Percentiles rank a stretch among this genome's conserved stretches.
Evolutionary conservation across 2,888 invertebrate species (phyloP).

Genomic region (Cerastis leucographa): DNA sequence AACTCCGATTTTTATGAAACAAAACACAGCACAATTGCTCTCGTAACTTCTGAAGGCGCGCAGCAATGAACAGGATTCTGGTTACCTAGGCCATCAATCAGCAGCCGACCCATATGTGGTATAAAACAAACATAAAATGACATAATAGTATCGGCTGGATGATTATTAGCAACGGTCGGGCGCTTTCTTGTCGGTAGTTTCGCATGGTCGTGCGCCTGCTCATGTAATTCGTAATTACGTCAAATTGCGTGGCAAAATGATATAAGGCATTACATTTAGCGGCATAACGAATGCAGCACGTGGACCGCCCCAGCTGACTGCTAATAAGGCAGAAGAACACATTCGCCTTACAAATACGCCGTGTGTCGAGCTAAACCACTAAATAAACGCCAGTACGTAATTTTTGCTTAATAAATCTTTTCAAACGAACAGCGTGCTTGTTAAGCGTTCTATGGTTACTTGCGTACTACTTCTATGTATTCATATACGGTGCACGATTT

Average conservation of each 20-base stretch:
- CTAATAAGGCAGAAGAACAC: slow-evolving; percentile 72
- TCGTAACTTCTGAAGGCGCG: slow-evolving; percentile 42
- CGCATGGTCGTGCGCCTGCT: slow-evolving; percentile 74
- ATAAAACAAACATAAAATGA: slow-evolving; percentile 64
- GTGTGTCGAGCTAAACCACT: slow-evolving; percentile 52
- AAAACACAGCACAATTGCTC: slow-evolving; percentile 37
- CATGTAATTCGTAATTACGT: slow-evolving; percentile 88
- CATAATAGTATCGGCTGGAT: slow-evolving; percentile 78
- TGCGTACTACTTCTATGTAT: slow-evolving; percentile 29
- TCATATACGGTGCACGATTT: slow-evolving; percentile 60
- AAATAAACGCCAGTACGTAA: slow-evolving; percentile 64
- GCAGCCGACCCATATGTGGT: slow-evolving; percentile 15
- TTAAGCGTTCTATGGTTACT: slow-evolving; percentile 40
- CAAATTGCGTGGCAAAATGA: slow-evolving; percentile 88
- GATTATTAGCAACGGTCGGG: slow-evolving; percentile 74
- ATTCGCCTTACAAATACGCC: slow-evolving; percentile 70
- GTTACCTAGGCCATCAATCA: slow-evolving; percentile 41
- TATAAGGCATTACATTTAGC: slow-evolving; percentile 86
- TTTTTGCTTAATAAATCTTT: slow-evolving; percentile 68
- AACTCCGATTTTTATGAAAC: not conserved
- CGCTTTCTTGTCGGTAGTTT: slow-evolving; percentile 76
- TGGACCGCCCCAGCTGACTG: slow-evolving; percentile 71
- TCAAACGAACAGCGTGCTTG: slow-evolving; percentile 48
- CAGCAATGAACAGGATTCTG: slow-evolving; percentile 5
- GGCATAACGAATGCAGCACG: slow-evolving; percentile 75